Evolutionary conservation across 2,113 vertebrate genomes (phyloP).

Genomic region (Campylomormyrus tamandua): DNA sequence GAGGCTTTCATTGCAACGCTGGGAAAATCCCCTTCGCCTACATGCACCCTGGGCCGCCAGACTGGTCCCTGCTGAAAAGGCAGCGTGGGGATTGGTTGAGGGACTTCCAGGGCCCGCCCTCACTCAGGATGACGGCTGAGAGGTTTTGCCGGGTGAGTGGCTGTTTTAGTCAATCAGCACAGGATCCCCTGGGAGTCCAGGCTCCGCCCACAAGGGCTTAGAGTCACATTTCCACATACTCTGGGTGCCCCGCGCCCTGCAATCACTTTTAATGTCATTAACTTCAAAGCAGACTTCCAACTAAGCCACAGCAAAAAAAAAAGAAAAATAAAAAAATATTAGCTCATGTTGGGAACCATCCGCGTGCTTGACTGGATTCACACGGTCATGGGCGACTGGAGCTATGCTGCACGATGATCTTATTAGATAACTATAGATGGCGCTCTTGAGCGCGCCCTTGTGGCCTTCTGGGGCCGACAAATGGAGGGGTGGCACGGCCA

Average conservation of each 20-base stretch:
- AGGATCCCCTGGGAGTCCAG: background rate
- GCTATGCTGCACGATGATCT: background rate
- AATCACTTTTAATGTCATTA: background rate
- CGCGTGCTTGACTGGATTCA: background rate
- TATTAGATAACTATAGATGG: background rate
- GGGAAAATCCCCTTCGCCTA: background rate
- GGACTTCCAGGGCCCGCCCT: background rate
- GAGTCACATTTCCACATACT: background rate
- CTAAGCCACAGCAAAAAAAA: background rate
- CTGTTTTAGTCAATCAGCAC: background rate
- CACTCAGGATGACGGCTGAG: background rate
- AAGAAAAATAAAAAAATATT: background rate
- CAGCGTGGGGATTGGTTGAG: background rate
- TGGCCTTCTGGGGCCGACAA: background rate
- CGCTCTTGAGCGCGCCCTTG: background rate
- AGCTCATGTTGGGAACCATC: background rate
- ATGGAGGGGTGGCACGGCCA: background rate
- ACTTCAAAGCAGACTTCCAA: background rate
- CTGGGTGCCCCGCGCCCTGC: background rate
- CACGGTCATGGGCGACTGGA: background rate
- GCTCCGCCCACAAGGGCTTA: background rate
- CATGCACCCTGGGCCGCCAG: background rate
- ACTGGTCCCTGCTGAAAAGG: background rate
- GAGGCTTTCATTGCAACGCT: too few relatives aligned
- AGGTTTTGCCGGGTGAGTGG: background rate